phyloP scores from a whole-genome alignment of 2,113 vertebrate genomes.

The Azemiops feae region DNA sequence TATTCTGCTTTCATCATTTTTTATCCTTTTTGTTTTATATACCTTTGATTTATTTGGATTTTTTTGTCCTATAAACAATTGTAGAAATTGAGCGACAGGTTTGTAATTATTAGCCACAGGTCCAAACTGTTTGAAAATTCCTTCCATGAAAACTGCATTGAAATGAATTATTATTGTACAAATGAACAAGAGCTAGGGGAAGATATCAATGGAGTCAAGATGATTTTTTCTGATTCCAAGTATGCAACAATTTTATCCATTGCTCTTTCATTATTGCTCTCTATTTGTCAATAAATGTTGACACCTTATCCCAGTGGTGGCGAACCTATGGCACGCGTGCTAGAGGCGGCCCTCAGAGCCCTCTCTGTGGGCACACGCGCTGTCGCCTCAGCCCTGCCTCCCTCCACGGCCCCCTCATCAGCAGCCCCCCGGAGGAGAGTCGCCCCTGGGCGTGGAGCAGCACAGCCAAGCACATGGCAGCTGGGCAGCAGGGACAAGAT shows the following conservation, averaged over 20 bases:
- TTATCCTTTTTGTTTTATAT: not conserved
- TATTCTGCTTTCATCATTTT: not conserved
- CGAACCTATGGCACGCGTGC: too few relatives aligned
- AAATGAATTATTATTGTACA: not conserved
- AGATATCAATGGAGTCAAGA: not conserved
- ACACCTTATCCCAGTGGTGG: not conserved
- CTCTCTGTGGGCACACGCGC: too few relatives aligned
- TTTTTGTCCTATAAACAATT: not conserved
- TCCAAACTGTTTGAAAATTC: not conserved
- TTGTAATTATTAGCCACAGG: not conserved
- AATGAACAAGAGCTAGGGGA: not conserved
- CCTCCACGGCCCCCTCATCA: too few relatives aligned
- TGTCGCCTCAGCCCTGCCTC: too few relatives aligned
- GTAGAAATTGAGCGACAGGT: not conserved
- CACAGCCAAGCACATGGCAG: too few relatives aligned
- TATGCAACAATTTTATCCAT: not conserved
- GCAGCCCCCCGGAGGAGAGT: too few relatives aligned
- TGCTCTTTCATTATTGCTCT: not conserved
- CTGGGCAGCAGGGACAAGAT: too few relatives aligned
- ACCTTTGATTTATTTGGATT: not conserved
- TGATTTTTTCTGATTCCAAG: not conserved
- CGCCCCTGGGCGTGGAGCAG: too few relatives aligned
- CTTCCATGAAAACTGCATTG: not conserved
- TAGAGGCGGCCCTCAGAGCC: too few relatives aligned
- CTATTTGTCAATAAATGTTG: not conserved